phyloP scores from a whole-genome alignment of 1,140 invertebrate genomes.

The Aporrectodea caliginosa region DNA sequence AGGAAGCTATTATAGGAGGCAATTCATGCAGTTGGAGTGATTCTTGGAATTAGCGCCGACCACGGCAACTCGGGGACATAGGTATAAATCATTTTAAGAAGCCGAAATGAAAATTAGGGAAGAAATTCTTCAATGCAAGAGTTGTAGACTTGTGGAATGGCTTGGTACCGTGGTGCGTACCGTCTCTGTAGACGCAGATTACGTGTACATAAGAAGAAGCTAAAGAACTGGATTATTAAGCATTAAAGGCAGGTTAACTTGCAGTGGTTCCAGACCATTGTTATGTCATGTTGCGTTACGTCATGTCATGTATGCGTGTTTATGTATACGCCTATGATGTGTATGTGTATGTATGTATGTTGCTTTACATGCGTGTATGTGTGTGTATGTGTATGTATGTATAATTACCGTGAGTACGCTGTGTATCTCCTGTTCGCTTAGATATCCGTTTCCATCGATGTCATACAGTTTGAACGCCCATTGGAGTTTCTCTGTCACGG shows the following conservation, averaged over 20 bases:
- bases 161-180: too few relatives aligned
- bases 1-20: too few relatives aligned
- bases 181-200: too few relatives aligned
- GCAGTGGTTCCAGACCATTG: background rate
- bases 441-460: slow-evolving; percentile 75
- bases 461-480: slow-evolving; percentile 91
- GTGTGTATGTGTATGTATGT: background rate
- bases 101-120: too few relatives aligned
- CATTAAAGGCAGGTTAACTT: background rate
- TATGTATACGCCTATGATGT: background rate
- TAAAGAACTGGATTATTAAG: background rate
- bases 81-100: too few relatives aligned
- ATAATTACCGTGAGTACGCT: slow-evolving; percentile 40
- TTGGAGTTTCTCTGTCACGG: slow-evolving; percentile 75
- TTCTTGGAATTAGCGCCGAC: too few relatives aligned
- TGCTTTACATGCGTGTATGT: background rate
- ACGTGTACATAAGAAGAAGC: too few relatives aligned
- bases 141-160: too few relatives aligned
- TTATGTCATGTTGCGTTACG: background rate
- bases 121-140: too few relatives aligned
- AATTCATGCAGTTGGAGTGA: too few relatives aligned
- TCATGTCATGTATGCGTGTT: background rate
- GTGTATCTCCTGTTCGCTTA: slow-evolving; percentile 63
- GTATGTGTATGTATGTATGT: background rate
- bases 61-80: too few relatives aligned